Percentiles rank a stretch among this genome's conserved stretches.
These are phyloP conservation scores for Taenaris catops DNA, from an alignment of 2,888 invertebrate genomes.

Conservation along the genomic window DNA sequence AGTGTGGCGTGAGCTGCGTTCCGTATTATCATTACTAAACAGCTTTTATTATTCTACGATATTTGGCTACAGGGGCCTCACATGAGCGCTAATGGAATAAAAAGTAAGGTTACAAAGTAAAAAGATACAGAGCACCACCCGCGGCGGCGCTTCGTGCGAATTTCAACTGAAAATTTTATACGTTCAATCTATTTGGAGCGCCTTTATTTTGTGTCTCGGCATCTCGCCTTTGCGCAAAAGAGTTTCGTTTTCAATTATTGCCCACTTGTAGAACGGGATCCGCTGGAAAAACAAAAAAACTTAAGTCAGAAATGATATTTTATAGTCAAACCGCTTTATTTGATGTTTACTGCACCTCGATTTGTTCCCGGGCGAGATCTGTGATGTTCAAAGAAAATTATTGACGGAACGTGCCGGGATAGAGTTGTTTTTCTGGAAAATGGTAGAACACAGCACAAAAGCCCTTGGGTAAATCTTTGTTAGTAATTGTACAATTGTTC, in stretches of 20 bases:
- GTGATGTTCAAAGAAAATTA: conserved; percentile 73
- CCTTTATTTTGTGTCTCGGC: conserved; percentile 75
- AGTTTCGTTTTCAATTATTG: conserved; percentile 79
- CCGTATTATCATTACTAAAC: conserved; percentile 76
- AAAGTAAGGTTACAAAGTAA: conserved; percentile 79
- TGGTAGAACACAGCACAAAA: conserved; percentile 39
- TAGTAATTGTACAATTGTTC: conserved; percentile 41
- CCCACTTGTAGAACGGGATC: conserved; percentile 77
- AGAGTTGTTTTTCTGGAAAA: conserved; percentile 43
- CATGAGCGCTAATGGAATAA: conserved; percentile 78
- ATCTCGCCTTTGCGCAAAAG: conserved; percentile 65
- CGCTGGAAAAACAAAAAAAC: conserved; percentile 67
- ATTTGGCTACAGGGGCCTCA: conserved; percentile 75
- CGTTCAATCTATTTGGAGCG: conserved; percentile 77
- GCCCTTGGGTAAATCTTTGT: conserved; percentile 39
- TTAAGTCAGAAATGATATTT: conserved; percentile 72
- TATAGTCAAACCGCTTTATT: conserved; percentile 72
- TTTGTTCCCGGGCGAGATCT: conserved; percentile 68
- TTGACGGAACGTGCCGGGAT: conserved; percentile 72
- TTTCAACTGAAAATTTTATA: conserved; percentile 79
- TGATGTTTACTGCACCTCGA: conserved; percentile 73
- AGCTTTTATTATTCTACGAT: conserved; percentile 77
- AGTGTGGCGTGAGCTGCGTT: conserved; percentile 56
- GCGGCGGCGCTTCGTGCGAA: conserved; percentile 71
- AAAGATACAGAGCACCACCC: conserved; percentile 76